Evolutionary conservation across 2,888 invertebrate genomes (phyloP).

Genomic region (Eupithecia pulchellata): DNA sequence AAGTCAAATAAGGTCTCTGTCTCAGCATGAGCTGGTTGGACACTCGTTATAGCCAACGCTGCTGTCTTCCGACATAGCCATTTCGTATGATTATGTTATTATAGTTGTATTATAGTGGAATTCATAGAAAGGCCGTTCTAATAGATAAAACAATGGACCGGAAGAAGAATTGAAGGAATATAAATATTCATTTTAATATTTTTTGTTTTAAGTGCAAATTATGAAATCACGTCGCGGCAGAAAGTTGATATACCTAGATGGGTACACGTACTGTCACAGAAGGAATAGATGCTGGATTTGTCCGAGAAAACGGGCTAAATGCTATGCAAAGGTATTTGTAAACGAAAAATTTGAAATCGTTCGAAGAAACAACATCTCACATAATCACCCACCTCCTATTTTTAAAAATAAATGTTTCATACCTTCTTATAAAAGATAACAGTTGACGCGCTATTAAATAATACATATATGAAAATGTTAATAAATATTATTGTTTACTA

Average conservation of each 20-base stretch:
- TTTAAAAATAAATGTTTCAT: background rate
- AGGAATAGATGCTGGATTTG: constrained; percentile 11
- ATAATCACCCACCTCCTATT: constrained; percentile 13
- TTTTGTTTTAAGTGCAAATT: constrained; percentile 3
- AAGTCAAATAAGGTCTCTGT: too few relatives aligned
- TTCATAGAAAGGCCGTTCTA: too few relatives aligned
- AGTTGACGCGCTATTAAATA: background rate
- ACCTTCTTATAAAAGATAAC: background rate
- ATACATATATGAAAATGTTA: background rate
- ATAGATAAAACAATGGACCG: background rate
- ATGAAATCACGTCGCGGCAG: constrained; percentile 3
- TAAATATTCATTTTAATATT: background rate
- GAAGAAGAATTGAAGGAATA: background rate
- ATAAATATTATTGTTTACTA: too few relatives aligned
- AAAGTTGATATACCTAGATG: constrained; percentile 15
- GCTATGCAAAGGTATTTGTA: constrained; percentile 14
- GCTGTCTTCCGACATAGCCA: too few relatives aligned
- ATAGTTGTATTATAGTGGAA: too few relatives aligned
- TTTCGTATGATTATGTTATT: too few relatives aligned
- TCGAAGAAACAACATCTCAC: background rate
- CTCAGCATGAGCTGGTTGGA: too few relatives aligned
- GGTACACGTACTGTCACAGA: constrained; percentile 10
- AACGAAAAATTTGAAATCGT: constrained; percentile 14
- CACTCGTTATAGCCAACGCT: too few relatives aligned
- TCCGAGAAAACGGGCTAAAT: constrained; percentile 20